These are phyloP conservation scores for Spheniscus humboldti DNA, from an alignment of 2,797 vertebrate genomes.

Conservation along the genomic window DNA sequence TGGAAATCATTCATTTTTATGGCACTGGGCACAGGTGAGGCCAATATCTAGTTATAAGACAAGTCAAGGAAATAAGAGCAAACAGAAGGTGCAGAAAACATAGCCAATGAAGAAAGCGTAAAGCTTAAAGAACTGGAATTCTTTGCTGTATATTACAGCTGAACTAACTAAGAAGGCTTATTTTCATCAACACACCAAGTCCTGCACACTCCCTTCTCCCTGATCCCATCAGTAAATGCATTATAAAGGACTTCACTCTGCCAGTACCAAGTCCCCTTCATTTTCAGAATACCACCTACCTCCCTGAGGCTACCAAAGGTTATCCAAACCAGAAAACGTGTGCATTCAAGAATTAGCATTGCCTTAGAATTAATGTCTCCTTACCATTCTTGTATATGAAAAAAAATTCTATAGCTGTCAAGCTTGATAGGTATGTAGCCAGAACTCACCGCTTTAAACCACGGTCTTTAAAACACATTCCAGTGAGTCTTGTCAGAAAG, in stretches of 20 bases:
- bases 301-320: not conserved
- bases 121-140: not conserved
- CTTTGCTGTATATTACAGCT: not conserved
- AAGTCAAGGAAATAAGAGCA: not conserved
- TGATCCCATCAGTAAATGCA: not conserved
- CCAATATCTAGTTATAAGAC: not conserved
- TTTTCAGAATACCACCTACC: not conserved
- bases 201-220: not conserved
- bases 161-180: not conserved
- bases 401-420: not conserved
- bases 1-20: not conserved
- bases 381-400: not conserved
- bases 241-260: not conserved
- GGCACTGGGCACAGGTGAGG: not conserved
- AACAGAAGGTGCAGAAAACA: not conserved
- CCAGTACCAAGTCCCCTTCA: not conserved
- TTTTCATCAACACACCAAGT: not conserved
- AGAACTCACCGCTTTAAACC: not conserved
- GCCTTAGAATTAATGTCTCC: not conserved
- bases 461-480: not conserved
- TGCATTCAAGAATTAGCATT: not conserved
- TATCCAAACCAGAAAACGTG: not conserved
- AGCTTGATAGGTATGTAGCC: not conserved
- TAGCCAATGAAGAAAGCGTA: not conserved
- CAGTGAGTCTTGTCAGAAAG: not conserved